Conservation (phyloP, 2,113 vertebrate genomes). For the Coryphaenoides rupestris region DNA sequence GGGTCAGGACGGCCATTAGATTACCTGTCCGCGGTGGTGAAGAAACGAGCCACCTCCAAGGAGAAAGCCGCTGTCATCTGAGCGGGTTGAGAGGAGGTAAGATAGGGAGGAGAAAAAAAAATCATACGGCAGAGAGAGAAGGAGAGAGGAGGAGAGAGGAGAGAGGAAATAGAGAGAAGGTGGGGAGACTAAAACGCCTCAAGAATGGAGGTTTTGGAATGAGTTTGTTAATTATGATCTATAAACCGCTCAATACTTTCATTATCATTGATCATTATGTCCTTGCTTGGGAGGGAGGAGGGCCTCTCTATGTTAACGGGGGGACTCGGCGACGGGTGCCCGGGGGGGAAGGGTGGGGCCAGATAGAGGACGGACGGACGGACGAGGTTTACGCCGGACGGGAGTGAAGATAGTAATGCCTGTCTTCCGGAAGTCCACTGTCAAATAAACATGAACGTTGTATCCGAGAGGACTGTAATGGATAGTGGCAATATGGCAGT, state of each 20-base stretch:
- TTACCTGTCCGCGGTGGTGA: constrained; percentile 67
- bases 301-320: constrained; percentile 61
- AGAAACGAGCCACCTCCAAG: constrained; percentile 62
- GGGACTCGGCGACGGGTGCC: constrained; percentile 64
- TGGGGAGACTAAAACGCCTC: constrained; percentile 61
- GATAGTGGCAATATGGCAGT: constrained; percentile 35
- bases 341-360: constrained; percentile 55
- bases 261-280: constrained; percentile 74
- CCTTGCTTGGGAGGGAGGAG: constrained; percentile 62
- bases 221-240: constrained; percentile 70
- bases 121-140: too few species aligned
- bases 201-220: constrained; percentile 62
- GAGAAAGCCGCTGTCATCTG: constrained; percentile 67
- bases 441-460: constrained; percentile 52
- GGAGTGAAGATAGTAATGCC: constrained; percentile 44
- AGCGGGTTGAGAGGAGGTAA: too few species aligned
- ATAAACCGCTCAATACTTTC: constrained; percentile 67
- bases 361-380: constrained; percentile 14
- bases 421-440: constrained; percentile 46
- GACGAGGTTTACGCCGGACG: constrained; percentile 50
- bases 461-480: constrained; percentile 47
- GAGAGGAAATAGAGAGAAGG: constrained; percentile 24
- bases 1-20: constrained; percentile 68
- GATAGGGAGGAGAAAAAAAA: too few species aligned
- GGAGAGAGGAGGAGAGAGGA: constrained; percentile 26